Evolutionary conservation across 2,113 vertebrate genomes (phyloP), one percentile per base, ranked within the genome.

Genomic region (Calidris pygmaea): DNA sequence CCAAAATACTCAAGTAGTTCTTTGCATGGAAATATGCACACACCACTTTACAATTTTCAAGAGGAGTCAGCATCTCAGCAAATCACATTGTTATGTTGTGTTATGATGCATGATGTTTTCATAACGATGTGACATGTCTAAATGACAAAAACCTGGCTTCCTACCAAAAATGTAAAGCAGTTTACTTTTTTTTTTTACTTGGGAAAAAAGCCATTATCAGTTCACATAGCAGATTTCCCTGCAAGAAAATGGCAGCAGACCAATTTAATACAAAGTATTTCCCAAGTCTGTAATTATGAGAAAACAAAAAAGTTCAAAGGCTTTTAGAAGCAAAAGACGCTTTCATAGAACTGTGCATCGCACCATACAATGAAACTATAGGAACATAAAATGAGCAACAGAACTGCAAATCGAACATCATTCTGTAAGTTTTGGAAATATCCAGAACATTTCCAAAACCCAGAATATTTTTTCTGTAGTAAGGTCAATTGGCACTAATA

Each of bases 61-160:
- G 84, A 80, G 91, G 87, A 95, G 94, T 84, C 89, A 91, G 53
- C 85, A 94, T 90, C 91, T 98, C 71, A 93, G 92, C 89, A 98
- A 97, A 97, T 96, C 95, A 96, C 87, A 95, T 83, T 96, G 92
- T 94, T 97, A 96, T 35, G 74, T 88, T 96, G 84, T 95, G 77
- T 95, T 95, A 96, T 91, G 87, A 97, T 94, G 93, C 94, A 98
- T 95, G 91, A 96, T 96, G 67, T 95, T 98, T 97, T 97, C 94
- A 95, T 97, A 97, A 95, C 3, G 82, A 97, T 67, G 62, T 91
- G 94, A 93, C 95, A 96, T 76, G 70, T 87, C 86, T 95, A 97
- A 97, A 97, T 93, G 94, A 95, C 95, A 96, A 97, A 98, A 98
- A 39, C 13, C 77, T 98, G 97, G 96, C 91, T 97, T 87, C 56